A percentile compares a stretch with the other conserved stretches of the same genome.
Conservation (phyloP, 2,888 invertebrate genomes). For the Limnephilus auricula region DNA sequence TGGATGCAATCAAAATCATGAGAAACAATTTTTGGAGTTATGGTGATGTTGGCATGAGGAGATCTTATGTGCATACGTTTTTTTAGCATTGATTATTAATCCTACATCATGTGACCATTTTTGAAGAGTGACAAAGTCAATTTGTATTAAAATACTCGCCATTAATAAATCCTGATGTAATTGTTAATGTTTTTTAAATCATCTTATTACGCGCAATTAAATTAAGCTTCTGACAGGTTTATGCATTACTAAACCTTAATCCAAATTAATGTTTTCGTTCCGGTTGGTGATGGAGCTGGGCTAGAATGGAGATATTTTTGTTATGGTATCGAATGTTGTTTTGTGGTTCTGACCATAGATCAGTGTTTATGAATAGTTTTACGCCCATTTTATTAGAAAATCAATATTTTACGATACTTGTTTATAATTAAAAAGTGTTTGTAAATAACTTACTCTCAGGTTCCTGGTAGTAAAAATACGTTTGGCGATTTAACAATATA, state of each 20-base stretch:
- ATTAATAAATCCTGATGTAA: no score
- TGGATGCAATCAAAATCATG: no score
- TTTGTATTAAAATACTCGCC: no score
- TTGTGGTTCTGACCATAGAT: neutral
- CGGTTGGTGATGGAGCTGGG: neutral
- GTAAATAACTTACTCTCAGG: neutral
- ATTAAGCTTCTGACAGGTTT: neutral
- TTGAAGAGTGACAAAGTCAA: no score
- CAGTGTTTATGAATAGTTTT: slow-evolving; percentile 2
- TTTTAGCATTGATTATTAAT: no score
- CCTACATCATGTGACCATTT: no score
- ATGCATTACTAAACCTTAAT: neutral
- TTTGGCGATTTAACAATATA: slow-evolving; percentile 14
- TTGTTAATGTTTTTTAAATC: neutral
- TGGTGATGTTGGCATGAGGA: no score
- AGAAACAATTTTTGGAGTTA: no score
- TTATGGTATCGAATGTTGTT: neutral
- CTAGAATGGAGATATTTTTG: neutral
- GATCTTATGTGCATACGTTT: no score
- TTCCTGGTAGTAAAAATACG: neutral
- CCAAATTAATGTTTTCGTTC: neutral
- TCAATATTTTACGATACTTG: slow-evolving; percentile 36
- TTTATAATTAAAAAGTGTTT: slow-evolving; percentile 36
- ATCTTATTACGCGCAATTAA: neutral
- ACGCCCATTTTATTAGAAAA: slow-evolving; percentile 42